These are phyloP conservation scores for Meloidogyne hapla DNA, from an alignment of 1,140 invertebrate genomes.

Conservation along the genomic window DNA sequence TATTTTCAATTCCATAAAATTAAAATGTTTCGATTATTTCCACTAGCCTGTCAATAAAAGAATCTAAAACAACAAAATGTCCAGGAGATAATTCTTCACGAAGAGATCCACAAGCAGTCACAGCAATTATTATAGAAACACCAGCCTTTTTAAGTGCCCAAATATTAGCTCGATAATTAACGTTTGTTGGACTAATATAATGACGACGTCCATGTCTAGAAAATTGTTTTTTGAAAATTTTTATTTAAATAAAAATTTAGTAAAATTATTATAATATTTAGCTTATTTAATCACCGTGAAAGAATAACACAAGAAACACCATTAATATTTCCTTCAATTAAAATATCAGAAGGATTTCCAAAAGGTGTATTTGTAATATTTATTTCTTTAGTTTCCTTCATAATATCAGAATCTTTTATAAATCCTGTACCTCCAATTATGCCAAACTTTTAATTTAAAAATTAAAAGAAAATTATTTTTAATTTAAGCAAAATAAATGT, in stretches of 20 bases:
- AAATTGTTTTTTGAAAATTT: conserved; percentile 36
- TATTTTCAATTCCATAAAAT: too few species aligned
- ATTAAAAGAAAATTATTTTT: not conserved
- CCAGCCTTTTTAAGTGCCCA: conserved; percentile 78
- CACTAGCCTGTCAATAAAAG: conserved; percentile 82
- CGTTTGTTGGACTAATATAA: conserved; percentile 75
- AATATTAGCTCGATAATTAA: conserved; percentile 95
- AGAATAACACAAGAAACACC: conserved; percentile 65
- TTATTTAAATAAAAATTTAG: too few species aligned
- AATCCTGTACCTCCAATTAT: conserved; percentile 67
- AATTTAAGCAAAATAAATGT: too few species aligned
- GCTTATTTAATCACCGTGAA: conserved; percentile 69
- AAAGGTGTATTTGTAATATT: conserved; percentile 64
- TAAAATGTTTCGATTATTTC: not conserved
- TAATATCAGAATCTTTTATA: conserved; percentile 65
- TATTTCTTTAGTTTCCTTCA: conserved; percentile 64
- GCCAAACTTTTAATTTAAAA: conserved; percentile 60
- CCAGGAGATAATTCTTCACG: conserved; percentile 82
- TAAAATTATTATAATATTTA: too few species aligned
- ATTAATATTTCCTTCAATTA: conserved; percentile 64
- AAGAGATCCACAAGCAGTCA: conserved; percentile 88
- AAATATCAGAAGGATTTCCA: conserved; percentile 66
- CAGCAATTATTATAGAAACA: conserved; percentile 84
- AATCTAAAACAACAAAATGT: conserved; percentile 83
- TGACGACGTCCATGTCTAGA: conserved; percentile 81